Evolutionary conservation across 1,140 invertebrate species (phyloP), one percentile per base, ranked within the genome.

Genomic region (Vanessa atalanta): DNA sequence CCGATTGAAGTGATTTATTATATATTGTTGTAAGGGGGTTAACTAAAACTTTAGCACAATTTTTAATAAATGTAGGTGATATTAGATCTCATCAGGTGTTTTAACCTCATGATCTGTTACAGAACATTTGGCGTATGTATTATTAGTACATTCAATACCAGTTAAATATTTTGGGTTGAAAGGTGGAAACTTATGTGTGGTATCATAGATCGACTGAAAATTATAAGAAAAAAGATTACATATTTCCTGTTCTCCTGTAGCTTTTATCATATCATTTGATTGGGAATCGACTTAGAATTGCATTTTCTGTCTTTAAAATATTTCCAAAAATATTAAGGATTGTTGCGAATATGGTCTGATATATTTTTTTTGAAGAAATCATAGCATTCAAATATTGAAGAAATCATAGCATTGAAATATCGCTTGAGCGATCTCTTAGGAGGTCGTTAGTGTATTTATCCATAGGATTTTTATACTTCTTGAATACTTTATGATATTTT

Each of bases 241-340:
- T 65, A 65, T 65, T 65, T 65, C 64, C 64, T 65, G 64, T 50
- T 47, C 64, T 50, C 64, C 64, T 65, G 64, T 50, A 65, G 64
- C 64, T 50, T 50, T 50, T 65, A 65, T 20, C 20, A 20, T 20
- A 20, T 20, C 20, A 20, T 20, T 20, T 20, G 20, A 20, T 20
- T 20, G 20, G 20, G 20, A 20, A 20, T 20, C 20, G 20, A 20
- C 20, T 20, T 20, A 13, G 43, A 16, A 53, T 53, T 53, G 16
- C 51, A 16, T 53, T 53, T 53, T 53, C 16, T n/a, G 11, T 20
- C 16, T 20, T 16, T 53, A 7, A 53, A n/a, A 20, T 16, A 53
- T 53, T n/a, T 16, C 51, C 51, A 53, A 53, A 65, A 50, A n/a
- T 20, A 50, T 65, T 65, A 9, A 50, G 43, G 47, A 23, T 65